A percentile compares a stretch with the other conserved stretches of the same genome.
These are phyloP conservation scores for Amphimedon queenslandica DNA, from an alignment of 37 sponge, comb jelly and placozoan genomes.

Conservation along the genomic window DNA sequence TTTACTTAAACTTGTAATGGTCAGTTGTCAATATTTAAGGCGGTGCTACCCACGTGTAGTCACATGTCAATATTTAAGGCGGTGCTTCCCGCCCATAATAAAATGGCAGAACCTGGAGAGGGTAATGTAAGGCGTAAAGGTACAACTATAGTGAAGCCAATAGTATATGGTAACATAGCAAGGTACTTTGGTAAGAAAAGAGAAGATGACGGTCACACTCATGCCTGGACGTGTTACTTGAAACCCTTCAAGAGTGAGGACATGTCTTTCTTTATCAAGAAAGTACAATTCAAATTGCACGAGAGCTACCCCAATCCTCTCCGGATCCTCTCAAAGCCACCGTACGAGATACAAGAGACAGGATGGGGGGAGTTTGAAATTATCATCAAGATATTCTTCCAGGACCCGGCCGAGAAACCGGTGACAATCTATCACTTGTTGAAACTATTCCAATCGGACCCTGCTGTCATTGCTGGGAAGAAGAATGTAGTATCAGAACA, in stretches of 20 bases:
- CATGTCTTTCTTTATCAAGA: conserved; percentile 72
- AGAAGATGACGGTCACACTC: conserved; percentile 97
- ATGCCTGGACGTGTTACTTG: conserved; percentile 92
- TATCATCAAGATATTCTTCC: conserved; percentile 85
- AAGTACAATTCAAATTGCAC: conserved; percentile 94
- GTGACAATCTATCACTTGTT: conserved; percentile 90
- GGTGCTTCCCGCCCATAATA: background rate
- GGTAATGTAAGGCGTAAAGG: conserved; percentile 46
- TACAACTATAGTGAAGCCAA: conserved; percentile 63
- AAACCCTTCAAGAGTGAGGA: conserved; percentile 89
- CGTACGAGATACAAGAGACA: conserved; percentile 86
- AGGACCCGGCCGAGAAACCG: conserved; percentile 89
- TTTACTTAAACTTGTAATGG: no score
- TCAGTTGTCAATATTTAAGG: no score
- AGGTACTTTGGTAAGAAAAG: conserved; percentile 90
- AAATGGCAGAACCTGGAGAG: conserved; percentile 3
- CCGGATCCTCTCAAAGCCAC: conserved; percentile 82
- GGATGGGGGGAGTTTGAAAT: conserved; percentile 99
- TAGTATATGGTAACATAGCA: conserved; percentile 87
- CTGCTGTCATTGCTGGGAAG: conserved; percentile 75
- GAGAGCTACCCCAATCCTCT: conserved; percentile 92
- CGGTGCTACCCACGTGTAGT: conserved; percentile 6
- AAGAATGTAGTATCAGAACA: conserved; percentile 88
- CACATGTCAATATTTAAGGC: background rate
- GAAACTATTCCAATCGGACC: conserved; percentile 89